Percentiles rank a stretch among this genome's conserved stretches.
Evolutionary conservation across 2,113 vertebrate species (phyloP).

Genomic region (Sylvilagus bachmani): DNA sequence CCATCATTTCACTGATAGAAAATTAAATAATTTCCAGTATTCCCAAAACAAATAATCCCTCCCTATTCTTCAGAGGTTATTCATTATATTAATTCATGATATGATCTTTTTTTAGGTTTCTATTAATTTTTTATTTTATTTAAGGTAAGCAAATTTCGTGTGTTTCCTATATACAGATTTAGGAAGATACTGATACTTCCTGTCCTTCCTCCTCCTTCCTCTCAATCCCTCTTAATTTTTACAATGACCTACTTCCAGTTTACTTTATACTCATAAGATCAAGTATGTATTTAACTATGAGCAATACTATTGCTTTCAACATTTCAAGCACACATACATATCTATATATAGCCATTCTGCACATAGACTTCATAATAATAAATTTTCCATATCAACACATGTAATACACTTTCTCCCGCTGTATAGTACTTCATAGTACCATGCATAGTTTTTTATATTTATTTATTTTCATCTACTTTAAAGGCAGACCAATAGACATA

Average conservation of each 20-base stretch:
- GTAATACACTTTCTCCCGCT: background rate
- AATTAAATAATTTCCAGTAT: background rate
- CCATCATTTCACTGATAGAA: background rate
- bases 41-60: background rate
- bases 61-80: background rate
- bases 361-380: background rate
- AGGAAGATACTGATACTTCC: too few species aligned
- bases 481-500: too few species aligned
- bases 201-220: too few species aligned
- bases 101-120: background rate
- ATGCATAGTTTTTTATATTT: too few species aligned
- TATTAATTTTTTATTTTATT: too few species aligned
- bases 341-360: background rate
- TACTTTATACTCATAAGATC: too few species aligned
- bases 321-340: background rate
- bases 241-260: too few species aligned
- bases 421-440: background rate
- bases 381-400: background rate
- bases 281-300: too few species aligned
- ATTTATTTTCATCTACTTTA: too few species aligned
- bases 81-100: background rate
- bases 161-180: too few species aligned
- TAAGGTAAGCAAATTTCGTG: too few species aligned
- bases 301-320: background rate
- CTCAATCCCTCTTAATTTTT: too few species aligned